A percentile compares a stretch with the other conserved stretches of the same genome.
phyloP scores from a whole-genome alignment of 2,113 vertebrate genomes.

The Myrmophylax atrothorax region DNA sequence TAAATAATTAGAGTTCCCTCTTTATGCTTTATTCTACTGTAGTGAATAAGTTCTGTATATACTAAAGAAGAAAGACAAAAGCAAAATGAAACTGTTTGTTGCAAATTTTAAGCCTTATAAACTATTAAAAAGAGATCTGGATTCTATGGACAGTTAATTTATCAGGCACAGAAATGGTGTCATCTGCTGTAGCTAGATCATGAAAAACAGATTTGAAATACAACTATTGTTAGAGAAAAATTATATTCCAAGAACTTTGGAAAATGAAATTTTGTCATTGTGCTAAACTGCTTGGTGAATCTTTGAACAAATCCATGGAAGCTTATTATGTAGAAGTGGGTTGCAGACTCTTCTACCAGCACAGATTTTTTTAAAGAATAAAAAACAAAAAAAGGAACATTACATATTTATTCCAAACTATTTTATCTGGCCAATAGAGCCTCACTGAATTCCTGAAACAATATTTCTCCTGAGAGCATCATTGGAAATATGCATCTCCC shows the following conservation, averaged over 20 bases:
- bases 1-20: not conserved
- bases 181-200: not conserved
- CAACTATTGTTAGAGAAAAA: not conserved
- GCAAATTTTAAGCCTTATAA: constrained; percentile 43
- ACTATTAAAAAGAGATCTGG: constrained; percentile 10
- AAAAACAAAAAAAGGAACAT: not conserved
- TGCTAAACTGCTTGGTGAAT: not conserved
- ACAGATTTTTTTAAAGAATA: not conserved
- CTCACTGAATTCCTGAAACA: not conserved
- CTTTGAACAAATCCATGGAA: not conserved
- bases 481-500: not conserved
- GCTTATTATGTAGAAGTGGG: not conserved
- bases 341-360: not conserved
- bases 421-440: not conserved
- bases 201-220: constrained; percentile 46
- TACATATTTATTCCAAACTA: not conserved
- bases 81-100: constrained; percentile 30
- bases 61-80: not conserved
- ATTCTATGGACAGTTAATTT: constrained; percentile 43
- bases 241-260: not conserved
- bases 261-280: constrained; percentile 22
- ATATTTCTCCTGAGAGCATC: not conserved
- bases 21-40: not conserved
- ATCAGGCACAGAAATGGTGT: constrained; percentile 8
- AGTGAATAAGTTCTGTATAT: not conserved